These are phyloP conservation scores for Orthosia cruda DNA, from an alignment of 2,888 invertebrate genomes.

Conservation along the genomic window DNA sequence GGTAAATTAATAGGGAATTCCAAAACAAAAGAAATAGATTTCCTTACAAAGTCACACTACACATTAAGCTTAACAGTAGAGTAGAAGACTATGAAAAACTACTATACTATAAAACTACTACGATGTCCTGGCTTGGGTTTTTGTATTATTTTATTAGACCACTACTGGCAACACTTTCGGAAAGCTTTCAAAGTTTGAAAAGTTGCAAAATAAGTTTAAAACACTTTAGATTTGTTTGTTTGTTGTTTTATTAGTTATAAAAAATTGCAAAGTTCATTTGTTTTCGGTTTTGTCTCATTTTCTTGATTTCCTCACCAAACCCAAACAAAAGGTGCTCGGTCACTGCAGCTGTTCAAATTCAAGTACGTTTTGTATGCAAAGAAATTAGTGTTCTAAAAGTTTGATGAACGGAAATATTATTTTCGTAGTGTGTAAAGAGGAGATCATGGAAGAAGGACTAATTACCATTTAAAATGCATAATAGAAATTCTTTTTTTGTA, in stretches of 20 bases:
- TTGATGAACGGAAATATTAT: neutral
- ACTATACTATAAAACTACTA: no score
- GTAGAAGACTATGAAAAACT: no score
- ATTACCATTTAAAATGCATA: neutral
- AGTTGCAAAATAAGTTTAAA: no score
- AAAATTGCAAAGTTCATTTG: neutral
- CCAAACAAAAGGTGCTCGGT: no score
- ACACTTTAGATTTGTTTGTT: no score
- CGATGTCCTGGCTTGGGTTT: neutral
- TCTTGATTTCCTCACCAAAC: constrained; percentile 2
- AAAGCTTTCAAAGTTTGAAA: constrained; percentile 11
- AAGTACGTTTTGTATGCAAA: neutral
- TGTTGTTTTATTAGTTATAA: no score
- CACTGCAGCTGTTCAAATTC: neutral
- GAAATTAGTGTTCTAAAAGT: neutral
- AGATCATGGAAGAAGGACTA: neutral
- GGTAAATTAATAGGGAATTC: no score
- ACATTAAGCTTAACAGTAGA: no score
- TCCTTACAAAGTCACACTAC: no score
- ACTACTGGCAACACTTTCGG: constrained; percentile 12
- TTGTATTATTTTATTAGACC: neutral
- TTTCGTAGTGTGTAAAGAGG: neutral
- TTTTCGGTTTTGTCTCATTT: neutral
- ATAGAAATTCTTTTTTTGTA: neutral
- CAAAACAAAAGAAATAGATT: no score